Conservation (phyloP, 1,140 invertebrate species). For the Lepidurus packardi region DNA sequence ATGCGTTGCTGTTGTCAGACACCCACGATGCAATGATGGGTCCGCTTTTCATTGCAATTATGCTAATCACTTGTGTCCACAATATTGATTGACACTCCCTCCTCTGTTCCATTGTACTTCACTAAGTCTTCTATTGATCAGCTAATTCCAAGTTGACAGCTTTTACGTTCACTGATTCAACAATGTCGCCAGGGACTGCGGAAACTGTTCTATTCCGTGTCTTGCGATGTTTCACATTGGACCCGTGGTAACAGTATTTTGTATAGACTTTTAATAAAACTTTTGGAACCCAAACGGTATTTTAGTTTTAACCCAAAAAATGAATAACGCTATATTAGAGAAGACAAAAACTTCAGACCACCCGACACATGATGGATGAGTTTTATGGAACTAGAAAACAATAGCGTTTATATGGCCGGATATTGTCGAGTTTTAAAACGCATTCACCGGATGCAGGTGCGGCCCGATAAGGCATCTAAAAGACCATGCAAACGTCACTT, state of each 20-base stretch:
- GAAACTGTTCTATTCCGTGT: too few relatives aligned
- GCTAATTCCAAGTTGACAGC: slow-evolving; percentile 21
- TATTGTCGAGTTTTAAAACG: background rate
- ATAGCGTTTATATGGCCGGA: background rate
- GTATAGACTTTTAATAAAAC: too few relatives aligned
- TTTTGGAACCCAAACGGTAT: too few relatives aligned
- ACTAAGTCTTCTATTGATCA: background rate
- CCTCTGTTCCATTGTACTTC: background rate
- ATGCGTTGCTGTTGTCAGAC: slow-evolving; percentile 14
- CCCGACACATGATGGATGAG: background rate
- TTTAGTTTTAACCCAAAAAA: too few relatives aligned
- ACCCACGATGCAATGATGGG: background rate
- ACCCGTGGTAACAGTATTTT: too few relatives aligned
- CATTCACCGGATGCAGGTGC: slow-evolving; percentile 8
- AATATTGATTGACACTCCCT: slow-evolving; percentile 7
- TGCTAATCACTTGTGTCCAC: background rate
- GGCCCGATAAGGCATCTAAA: background rate
- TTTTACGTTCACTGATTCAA: background rate
- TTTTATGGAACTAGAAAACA: background rate
- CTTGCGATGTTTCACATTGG: too few relatives aligned
- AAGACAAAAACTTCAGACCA: background rate
- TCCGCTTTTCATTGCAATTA: slow-evolving; percentile 17
- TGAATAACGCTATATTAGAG: background rate
- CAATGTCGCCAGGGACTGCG: too few relatives aligned
- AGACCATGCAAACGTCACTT: background rate